These are phyloP conservation scores for Nothobranchius furzeri DNA, from an alignment of 2,113 vertebrate species.

Conservation along the genomic window DNA sequence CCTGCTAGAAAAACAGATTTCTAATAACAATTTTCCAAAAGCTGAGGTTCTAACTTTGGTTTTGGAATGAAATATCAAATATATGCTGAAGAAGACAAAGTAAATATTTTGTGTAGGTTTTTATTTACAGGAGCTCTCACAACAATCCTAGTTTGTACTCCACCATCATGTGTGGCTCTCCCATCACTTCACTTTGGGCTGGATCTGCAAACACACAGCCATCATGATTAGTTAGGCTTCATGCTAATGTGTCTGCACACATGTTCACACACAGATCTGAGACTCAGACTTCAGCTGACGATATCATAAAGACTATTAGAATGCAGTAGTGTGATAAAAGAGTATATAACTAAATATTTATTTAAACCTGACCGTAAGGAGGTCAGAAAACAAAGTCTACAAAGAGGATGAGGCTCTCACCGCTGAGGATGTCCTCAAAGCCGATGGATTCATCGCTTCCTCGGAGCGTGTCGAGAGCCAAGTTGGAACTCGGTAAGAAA, in stretches of 20 bases:
- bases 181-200: constrained; percentile 89
- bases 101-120: neutral
- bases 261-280: neutral
- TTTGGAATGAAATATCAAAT: constrained; percentile 16
- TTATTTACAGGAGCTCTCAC: constrained; percentile 64
- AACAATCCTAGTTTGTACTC: constrained; percentile 91
- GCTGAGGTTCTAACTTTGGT: neutral
- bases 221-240: neutral
- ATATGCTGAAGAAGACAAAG: constrained; percentile 13
- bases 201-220: constrained; percentile 83
- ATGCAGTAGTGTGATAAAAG: too few relatives aligned
- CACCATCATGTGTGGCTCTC: constrained; percentile 94
- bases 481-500: constrained; percentile 91
- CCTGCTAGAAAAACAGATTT: too few relatives aligned
- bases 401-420: constrained; percentile 68
- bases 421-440: constrained; percentile 95
- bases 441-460: constrained; percentile 87
- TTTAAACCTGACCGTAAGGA: too few relatives aligned
- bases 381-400: too few relatives aligned
- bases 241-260: neutral
- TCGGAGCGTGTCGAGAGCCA: constrained; percentile 90
- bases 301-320: too few relatives aligned
- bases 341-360: too few relatives aligned
- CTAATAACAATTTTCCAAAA: too few relatives aligned
- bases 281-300: too few relatives aligned